A percentile compares a stretch with the other conserved stretches of the same genome.
These are phyloP conservation scores for Mimumesa dahlbomi DNA, from an alignment of 2,888 invertebrate genomes.

Conservation along the genomic window DNA sequence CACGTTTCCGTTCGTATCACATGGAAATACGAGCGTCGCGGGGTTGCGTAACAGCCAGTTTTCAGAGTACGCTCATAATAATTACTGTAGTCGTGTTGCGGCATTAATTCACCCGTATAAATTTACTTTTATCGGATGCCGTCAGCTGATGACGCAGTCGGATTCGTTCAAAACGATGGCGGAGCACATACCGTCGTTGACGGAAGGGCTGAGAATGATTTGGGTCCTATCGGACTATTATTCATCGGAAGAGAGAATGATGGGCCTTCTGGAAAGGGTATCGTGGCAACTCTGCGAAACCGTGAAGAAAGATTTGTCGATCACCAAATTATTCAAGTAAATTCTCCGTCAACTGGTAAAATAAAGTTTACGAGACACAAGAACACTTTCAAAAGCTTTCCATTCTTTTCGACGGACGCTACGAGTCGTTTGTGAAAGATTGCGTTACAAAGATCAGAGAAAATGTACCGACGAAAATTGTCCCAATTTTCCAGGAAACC, in stretches of 20 bases:
- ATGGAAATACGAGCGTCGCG: neutral
- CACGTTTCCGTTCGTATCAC: neutral
- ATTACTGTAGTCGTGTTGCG: neutral
- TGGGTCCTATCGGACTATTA: conserved; percentile 95
- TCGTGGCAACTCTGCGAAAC: conserved; percentile 91
- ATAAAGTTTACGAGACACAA: too few relatives aligned
- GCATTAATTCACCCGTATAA: neutral
- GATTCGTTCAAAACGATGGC: conserved; percentile 87
- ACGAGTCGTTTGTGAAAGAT: neutral
- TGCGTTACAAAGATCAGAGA: neutral
- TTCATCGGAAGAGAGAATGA: conserved; percentile 92
- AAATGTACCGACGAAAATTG: neutral
- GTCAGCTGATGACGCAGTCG: conserved; percentile 86
- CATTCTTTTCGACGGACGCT: too few relatives aligned
- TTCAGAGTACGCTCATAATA: neutral
- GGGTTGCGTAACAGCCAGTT: neutral
- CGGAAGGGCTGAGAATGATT: conserved; percentile 93
- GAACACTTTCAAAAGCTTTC: neutral
- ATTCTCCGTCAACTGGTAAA: neutral
- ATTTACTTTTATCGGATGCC: neutral
- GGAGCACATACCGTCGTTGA: conserved; percentile 88
- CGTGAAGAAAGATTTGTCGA: conserved; percentile 86
- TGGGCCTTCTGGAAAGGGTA: conserved; percentile 90
- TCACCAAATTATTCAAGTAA: conserved; percentile 89
- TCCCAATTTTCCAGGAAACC: conserved; percentile 78